phyloP scores from a whole-genome alignment of 2,113 vertebrate genomes.

The Elgaria multicarinata region DNA sequence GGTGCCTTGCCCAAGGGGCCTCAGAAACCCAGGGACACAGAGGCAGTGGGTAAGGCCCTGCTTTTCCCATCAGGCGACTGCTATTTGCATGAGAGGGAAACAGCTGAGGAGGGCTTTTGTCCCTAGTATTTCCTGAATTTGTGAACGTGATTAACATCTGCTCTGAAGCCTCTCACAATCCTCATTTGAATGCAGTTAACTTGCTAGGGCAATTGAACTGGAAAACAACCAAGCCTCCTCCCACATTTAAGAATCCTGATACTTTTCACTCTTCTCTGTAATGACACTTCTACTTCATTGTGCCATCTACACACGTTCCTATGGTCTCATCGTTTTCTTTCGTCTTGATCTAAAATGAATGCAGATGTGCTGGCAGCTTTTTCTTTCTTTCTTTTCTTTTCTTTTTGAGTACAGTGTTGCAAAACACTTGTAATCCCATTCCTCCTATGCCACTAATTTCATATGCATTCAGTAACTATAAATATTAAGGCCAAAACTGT shows the following conservation, averaged over 20 bases:
- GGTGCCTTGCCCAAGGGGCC: no score
- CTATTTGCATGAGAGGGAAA: not conserved
- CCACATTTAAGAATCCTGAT: not conserved
- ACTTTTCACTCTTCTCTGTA: conserved; percentile 68
- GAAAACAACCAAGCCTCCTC: not conserved
- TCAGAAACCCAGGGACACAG: not conserved
- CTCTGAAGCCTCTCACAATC: not conserved
- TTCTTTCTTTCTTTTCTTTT: not conserved
- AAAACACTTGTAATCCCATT: conserved; percentile 60
- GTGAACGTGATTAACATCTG: not conserved
- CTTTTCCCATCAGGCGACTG: not conserved
- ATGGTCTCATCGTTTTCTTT: conserved; percentile 34
- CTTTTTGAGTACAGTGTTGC: conserved; percentile 50
- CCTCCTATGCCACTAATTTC: conserved; percentile 66
- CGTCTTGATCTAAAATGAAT: conserved; percentile 58
- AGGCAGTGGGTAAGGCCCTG: not conserved
- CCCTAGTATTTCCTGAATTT: not conserved
- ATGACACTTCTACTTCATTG: conserved; percentile 63
- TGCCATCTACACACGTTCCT: conserved; percentile 60
- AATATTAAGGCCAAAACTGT: conserved; percentile 49
- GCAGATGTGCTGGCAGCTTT: conserved; percentile 57
- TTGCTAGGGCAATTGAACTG: not conserved
- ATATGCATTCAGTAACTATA: conserved; percentile 60
- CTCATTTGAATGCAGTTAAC: not conserved
- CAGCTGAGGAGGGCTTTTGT: not conserved